A percentile compares a stretch with the other conserved stretches of the same genome.
Conservation (phyloP, 2,113 vertebrate genomes). For the Muscicapa adusta region DNA sequence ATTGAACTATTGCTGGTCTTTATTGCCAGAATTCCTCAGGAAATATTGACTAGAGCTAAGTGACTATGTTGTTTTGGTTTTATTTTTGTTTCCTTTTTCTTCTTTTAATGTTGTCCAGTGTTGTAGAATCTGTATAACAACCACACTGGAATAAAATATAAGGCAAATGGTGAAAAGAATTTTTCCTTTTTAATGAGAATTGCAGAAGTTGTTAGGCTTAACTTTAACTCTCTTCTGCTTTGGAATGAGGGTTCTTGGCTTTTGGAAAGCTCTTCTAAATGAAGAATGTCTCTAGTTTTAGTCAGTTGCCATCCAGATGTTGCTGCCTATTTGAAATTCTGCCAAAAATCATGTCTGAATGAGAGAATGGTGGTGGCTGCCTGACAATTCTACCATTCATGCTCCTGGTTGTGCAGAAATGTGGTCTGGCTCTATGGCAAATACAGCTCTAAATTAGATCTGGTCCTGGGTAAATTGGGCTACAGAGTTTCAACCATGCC, state of each 20-base stretch:
- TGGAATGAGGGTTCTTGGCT: not conserved
- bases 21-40: not conserved
- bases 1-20: not conserved
- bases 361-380: not conserved
- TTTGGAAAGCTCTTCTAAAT: not conserved
- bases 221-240: not conserved
- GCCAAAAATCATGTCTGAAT: not conserved
- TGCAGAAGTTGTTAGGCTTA: not conserved
- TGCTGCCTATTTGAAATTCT: not conserved
- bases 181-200: not conserved
- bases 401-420: not conserved
- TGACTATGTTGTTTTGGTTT: not conserved
- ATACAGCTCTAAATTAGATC: not conserved
- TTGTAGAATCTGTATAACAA: not conserved
- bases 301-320: not conserved
- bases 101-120: not conserved
- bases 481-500: not conserved
- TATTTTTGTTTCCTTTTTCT: not conserved
- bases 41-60: not conserved
- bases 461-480: not conserved
- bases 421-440: not conserved
- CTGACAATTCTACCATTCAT: not conserved
- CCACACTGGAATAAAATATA: not conserved
- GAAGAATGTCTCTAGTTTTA: not conserved
- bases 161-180: not conserved